Conservation (phyloP, 1,140 invertebrate genomes). For the Platorchestia sp. region DNA sequence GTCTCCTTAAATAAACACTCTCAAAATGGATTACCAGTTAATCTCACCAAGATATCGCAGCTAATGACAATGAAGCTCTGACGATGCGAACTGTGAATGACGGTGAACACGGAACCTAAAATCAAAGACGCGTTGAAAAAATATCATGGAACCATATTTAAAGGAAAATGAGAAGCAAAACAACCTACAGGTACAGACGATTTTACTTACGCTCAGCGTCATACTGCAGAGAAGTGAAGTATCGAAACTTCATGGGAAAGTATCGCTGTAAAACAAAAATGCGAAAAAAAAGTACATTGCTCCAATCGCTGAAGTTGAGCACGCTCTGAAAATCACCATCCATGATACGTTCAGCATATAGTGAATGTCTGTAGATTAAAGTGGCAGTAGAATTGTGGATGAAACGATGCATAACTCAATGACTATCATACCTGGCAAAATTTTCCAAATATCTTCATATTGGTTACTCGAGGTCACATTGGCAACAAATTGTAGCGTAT, state of each 20-base stretch:
- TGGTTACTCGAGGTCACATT: too few relatives aligned
- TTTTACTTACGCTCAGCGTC: background rate
- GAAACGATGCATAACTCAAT: background rate
- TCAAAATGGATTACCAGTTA: background rate
- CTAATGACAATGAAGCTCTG: background rate
- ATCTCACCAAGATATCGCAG: background rate
- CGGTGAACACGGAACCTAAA: background rate
- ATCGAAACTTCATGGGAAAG: background rate
- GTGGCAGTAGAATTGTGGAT: too few relatives aligned
- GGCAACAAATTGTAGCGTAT: too few relatives aligned
- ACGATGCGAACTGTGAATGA: background rate
- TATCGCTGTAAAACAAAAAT: background rate
- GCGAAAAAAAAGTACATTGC: background rate
- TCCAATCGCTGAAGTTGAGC: background rate
- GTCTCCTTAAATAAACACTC: background rate
- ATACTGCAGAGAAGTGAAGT: background rate
- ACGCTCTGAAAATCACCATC: background rate
- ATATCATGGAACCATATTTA: background rate
- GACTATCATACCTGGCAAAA: background rate
- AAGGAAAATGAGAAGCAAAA: background rate
- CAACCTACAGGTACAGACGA: too few relatives aligned
- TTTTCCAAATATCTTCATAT: too few relatives aligned
- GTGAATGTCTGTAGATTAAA: too few relatives aligned
- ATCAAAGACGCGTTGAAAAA: background rate
- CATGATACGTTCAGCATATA: too few relatives aligned